Base-by-base conservation (phyloP, 2,888 invertebrate genomes). In the Pheosia gnoma region DNA sequence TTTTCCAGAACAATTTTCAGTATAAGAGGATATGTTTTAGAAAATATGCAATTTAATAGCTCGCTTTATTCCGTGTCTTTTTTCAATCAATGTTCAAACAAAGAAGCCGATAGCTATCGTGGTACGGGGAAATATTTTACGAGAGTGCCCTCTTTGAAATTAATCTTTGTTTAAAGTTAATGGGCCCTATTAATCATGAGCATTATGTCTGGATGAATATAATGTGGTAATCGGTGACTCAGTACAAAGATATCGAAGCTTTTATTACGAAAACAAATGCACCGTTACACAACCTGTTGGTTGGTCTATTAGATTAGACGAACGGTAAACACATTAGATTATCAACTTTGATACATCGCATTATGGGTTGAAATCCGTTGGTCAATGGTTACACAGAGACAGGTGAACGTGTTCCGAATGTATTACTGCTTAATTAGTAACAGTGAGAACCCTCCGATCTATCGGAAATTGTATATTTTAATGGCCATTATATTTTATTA, bases 111-210 rank as follows among this genome's bases (percentile, higher is more conserved):
- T 55, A 71, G 70, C 70, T 78, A 72, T 77, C 73, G 64, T 82
- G 77, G 82, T 85, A 78, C 71, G 64, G 75, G 78, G 74, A 74
- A 77, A 80, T 76, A 74, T 79, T 75, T 76, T 76, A 74, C 70
- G 67, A 71, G 71, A 73, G 65, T 70, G 71, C 58, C 74, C 75
- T 81, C 78, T 81, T 79, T 74, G 75, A 85, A 85, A 91, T 91
- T 88, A 90, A 91, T 92, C 91, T 87, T 91, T 89, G 91, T 90
- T 91, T 91, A 87, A 86, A 89, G 75, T 88, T 91, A 91, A 92
- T 90, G 87, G 86, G 71, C 67, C 86, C 85, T 88, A 92, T 91
- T 92, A 91, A 90, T 92, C 90, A 90, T 80, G 75, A 81, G 82
- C 80, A 90, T 89, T 91, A 88, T 86, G 87, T 87, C 84, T 84